Base-by-base conservation (phyloP, 2,888 invertebrate species). In the Amphipoea oculea region DNA sequence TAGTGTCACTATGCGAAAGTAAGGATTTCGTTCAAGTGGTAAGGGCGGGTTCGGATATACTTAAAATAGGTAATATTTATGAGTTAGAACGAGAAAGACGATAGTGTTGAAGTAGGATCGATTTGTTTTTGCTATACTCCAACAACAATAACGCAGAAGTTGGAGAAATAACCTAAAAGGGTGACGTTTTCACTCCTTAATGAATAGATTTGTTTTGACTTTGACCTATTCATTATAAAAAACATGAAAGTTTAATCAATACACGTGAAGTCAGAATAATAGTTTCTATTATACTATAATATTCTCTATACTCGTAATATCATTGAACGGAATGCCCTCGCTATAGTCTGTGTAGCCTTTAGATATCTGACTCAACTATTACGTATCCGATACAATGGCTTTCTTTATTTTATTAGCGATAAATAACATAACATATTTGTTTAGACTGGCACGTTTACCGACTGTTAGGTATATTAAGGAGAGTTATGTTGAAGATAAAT, bases 341-440 rank as follows among this genome's bases (percentile, higher is more conserved):
- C 42, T 42, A n/a, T 63, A 66, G 74, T 60, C 7, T 48, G 1
- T 12, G 57, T 57, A 54, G 54, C 9, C 14, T 45, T 54, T 51
- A 40, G 48, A 60, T 71, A 62, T 73, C 74, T 77, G 86, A 88
- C 70, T 86, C 77, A 88, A 73, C 54, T 40, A 12, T 82, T 81
- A 81, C 68, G 73, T 72, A 42, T 51, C 14, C 48, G 0, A 65
- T 78, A 89, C 76, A 87, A 88, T 84, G 75, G 48, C 77, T 85
- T 87, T 87, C 89, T 87, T 87, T 79, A 88, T 85, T 63, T 36
- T 77, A 63, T 74, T 71, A 57, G 7, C 81, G 42, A 71, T 76
- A 74, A 63, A 79, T 85, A 80, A 66, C 23, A 85, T 81, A 74
- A 6, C 54, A 54, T 40, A 66, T 48, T 76, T 66, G 81, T 80